Base-by-base conservation (phyloP, 2,888 invertebrate genomes). In the Ophion ventricosus region DNA sequence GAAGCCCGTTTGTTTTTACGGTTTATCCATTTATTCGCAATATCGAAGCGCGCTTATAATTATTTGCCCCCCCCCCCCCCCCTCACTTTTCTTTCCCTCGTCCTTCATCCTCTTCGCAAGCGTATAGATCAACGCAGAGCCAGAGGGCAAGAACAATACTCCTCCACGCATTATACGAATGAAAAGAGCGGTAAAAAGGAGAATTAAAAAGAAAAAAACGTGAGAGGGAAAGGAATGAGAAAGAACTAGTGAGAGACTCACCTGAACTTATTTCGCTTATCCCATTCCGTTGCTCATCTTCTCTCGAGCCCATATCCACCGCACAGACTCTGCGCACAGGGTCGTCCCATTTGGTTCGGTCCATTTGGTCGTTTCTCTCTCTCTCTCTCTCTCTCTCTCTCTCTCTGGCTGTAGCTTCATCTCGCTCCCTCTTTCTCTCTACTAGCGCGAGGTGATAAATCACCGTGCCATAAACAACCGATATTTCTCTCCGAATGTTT, bases 401-500 rank as follows among this genome's bases (percentile, higher is more conserved):
- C 26, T 54, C 20, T 17, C 56, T 23, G 8, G 23, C 5, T 43
- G 17, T 40, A 7, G 43, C 25, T 43, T 59, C 67, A 35, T 17
- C 25, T 59, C 54, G 29, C 67, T 54, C 54, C 61, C 49, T 35
- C 63, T 72, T 59, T 56, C 35, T 63, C 20, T 63, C 72, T 79
- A 63, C 64, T 87, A 88, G 91, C 90, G 92, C 90, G 90, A 90
- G 91, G 91, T 90, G 92, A 93, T 93, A 93, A 93, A 93, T 93
- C 93, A 93, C 90, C 90, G 87, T 86, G 90, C 92, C 92, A 91
- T 92, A 92, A 92, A 93, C 92, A 92, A 92, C 92, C 92, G 89
- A 93, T 93, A 93, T 93, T 92, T 93, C 92, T 93, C 91, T 90
- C 88, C 91, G 91, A 92, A 93, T 93, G 93, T 93, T 93, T 93